Evolutionary conservation across 2,113 vertebrate species (phyloP).

Genomic region (Erpornis zantholeuca): DNA sequence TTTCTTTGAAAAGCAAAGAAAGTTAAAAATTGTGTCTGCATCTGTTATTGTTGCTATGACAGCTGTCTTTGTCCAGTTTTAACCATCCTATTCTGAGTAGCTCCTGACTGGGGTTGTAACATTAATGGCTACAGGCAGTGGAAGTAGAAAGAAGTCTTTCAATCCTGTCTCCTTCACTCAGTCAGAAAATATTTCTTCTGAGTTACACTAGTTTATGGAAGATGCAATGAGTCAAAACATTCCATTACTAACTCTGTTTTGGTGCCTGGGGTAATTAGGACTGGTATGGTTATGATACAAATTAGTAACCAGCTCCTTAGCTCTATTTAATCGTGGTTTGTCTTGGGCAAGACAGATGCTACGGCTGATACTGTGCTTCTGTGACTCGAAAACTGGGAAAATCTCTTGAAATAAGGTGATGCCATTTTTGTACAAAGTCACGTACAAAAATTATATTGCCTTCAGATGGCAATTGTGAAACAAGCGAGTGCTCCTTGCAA

Average conservation of each 20-base stretch:
- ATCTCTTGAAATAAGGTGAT: not conserved
- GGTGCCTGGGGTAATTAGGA: not conserved
- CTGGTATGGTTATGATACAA: fast-evolving
- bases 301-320: not conserved
- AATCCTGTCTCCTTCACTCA: not conserved
- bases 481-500: not conserved
- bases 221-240: not conserved
- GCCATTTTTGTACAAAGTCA: not conserved
- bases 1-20: not conserved
- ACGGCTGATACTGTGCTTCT: not conserved
- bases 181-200: not conserved
- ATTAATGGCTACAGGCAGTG: not conserved
- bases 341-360: not conserved
- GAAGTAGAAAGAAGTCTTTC: not conserved
- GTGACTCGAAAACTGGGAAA: not conserved
- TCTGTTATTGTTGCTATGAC: not conserved
- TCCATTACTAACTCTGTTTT: not conserved
- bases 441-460: not conserved
- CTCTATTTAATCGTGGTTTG: not conserved
- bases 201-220: not conserved
- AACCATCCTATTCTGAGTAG: not conserved
- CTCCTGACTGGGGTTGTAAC: not conserved
- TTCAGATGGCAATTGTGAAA: slow-evolving; percentile 3
- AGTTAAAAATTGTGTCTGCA: not conserved
- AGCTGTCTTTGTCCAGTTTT: slow-evolving; percentile 4